Percentiles rank a stretch among this genome's conserved stretches.
These are phyloP conservation scores for Hydra vulgaris DNA, from an alignment of 30 jellyfish, hydroid and myxozoan genomes.

Conservation along the genomic window DNA sequence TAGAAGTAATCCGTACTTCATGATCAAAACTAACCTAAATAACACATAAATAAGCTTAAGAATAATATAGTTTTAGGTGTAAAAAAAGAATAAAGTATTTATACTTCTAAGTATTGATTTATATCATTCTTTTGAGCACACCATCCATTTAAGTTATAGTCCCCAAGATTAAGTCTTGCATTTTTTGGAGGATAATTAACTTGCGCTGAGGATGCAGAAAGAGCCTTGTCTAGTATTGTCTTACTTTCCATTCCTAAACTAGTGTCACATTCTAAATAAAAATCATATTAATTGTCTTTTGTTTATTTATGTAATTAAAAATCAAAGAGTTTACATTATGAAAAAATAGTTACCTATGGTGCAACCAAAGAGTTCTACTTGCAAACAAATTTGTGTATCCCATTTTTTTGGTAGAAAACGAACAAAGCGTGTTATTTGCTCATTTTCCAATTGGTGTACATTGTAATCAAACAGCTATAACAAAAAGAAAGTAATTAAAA, in stretches of 20 bases:
- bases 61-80: neutral
- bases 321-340: neutral
- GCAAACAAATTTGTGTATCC: conserved; percentile 52
- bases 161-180: conserved; percentile 65
- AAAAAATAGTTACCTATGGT: conserved; percentile 57
- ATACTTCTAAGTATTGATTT: conserved; percentile 69
- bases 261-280: conserved; percentile 49
- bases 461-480: conserved; percentile 36
- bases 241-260: conserved; percentile 46
- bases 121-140: conserved; percentile 51
- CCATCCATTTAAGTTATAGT: conserved; percentile 57
- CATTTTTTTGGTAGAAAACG: conserved; percentile 45
- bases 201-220: conserved; percentile 61
- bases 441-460: conserved; percentile 39
- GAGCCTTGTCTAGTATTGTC: conserved; percentile 36
- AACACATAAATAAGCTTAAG: neutral
- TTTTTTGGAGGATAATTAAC: conserved; percentile 30
- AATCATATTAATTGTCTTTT: no score
- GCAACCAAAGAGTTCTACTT: conserved; percentile 89
- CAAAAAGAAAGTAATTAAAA: neutral
- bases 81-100: no score
- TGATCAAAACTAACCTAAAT: conserved; percentile 49
- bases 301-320: neutral
- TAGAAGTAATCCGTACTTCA: conserved; percentile 54
- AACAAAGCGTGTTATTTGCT: conserved; percentile 58